phyloP scores from a whole-genome alignment of 2,113 vertebrate genomes.

The Forbesichthys papilliferus region DNA sequence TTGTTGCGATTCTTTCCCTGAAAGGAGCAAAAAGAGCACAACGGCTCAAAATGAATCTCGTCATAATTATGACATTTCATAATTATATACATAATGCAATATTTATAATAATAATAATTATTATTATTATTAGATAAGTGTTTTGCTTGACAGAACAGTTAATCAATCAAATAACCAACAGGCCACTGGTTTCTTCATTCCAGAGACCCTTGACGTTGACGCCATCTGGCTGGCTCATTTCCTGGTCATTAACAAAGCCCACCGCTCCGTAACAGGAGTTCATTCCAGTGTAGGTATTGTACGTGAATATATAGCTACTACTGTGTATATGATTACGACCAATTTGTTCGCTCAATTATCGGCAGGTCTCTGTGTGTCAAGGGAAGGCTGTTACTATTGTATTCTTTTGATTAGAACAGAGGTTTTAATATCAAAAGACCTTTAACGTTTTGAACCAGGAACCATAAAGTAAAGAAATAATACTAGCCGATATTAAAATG shows the following conservation, averaged over 20 bases:
- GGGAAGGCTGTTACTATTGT: no score
- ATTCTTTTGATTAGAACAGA: no score
- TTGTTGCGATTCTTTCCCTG: constrained; percentile 10
- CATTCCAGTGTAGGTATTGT: constrained; percentile 5
- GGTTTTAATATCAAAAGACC: no score
- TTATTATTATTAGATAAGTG: constrained; percentile 3
- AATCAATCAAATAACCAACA: constrained; percentile 60
- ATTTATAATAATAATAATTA: constrained; percentile 10
- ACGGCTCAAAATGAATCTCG: background rate
- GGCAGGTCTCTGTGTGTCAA: background rate
- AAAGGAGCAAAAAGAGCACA: constrained; percentile 4
- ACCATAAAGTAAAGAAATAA: background rate
- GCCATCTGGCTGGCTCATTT: constrained; percentile 66
- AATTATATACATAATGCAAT: constrained; percentile 10
- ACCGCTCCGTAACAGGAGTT: constrained; percentile 10
- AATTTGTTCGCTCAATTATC: constrained; percentile 38
- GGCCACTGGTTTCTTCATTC: constrained; percentile 27
- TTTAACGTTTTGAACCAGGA: no score
- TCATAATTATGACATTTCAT: background rate
- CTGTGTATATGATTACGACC: constrained; percentile 24
- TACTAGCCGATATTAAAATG: background rate
- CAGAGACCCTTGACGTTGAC: constrained; percentile 50
- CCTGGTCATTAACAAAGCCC: constrained; percentile 50
- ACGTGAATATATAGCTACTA: constrained; percentile 14
- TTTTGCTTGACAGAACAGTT: constrained; percentile 37